Evolutionary conservation across 35 echinoderm and acorn worm species (phyloP).

Genomic region (Ptychodera flava): DNA sequence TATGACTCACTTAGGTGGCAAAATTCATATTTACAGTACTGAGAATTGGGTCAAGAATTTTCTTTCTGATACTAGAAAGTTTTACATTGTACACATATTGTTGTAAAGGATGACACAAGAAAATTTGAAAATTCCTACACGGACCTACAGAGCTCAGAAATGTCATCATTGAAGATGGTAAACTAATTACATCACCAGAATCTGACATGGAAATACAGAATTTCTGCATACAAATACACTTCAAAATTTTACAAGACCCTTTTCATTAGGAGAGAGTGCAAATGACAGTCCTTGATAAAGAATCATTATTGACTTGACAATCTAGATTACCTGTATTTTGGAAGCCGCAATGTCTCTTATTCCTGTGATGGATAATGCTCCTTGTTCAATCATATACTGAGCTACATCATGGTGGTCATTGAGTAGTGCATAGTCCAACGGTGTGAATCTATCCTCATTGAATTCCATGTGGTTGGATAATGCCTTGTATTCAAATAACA

Average conservation of each 20-base stretch:
- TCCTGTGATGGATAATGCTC: conserved; percentile 77
- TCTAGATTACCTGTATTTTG: conserved; percentile 64
- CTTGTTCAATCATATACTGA: conserved; percentile 96
- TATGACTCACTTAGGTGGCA: too few relatives aligned
- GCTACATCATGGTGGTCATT: conserved; percentile 88
- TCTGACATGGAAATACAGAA: background rate
- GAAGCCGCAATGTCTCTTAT: conserved; percentile 85
- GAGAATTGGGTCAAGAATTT: too few relatives aligned
- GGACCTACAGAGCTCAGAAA: too few relatives aligned
- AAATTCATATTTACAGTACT: too few relatives aligned
- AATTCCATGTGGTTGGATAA: conserved; percentile 97
- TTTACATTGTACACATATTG: too few relatives aligned
- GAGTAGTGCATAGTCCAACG: conserved; percentile 81
- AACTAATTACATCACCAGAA: background rate
- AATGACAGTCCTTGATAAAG: too few relatives aligned
- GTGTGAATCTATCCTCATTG: conserved; percentile 79
- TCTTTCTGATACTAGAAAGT: too few relatives aligned
- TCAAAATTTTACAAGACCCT: background rate
- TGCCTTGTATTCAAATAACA: conserved; percentile 70
- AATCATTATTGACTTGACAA: too few relatives aligned
- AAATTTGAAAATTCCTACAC: too few relatives aligned
- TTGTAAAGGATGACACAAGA: too few relatives aligned
- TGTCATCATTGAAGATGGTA: background rate
- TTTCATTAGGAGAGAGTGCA: background rate
- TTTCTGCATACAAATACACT: background rate